Base-by-base conservation (phyloP, 53 echinoderm and acorn worm genomes). In the Henricia sp. region DNA sequence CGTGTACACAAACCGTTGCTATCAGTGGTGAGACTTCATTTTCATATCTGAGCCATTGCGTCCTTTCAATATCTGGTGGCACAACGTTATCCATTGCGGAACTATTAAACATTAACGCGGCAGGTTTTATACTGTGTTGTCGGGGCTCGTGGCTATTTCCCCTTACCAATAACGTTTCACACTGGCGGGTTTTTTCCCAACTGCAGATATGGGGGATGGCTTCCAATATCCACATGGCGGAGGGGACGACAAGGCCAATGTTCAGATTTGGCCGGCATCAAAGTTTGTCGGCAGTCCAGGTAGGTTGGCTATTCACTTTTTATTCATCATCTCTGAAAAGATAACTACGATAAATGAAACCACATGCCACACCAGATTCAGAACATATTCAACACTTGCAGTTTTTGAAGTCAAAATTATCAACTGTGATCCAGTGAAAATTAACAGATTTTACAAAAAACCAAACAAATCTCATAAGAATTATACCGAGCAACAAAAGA, bases 281-380 rank as follows among this genome's bases (percentile, higher is more conserved):
- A 80, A 80, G 80, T 80, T 80, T 64, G 80, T 80, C n/a, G 64
- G 80, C 48, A 80, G 80, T 41, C 80, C 80, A 64, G 80, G 80
- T 58, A 58, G 62, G 62, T 60, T 28, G 9, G 13, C 62, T 20
- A n/a, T n/a, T n/a, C n/a, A n/a, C n/a, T n/a, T n/a, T n/a, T n/a
- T n/a, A n/a, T n/a, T n/a, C n/a, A n/a, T n/a, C n/a, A n/a, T n/a
- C n/a, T n/a, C n/a, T n/a, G n/a, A n/a, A n/a, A n/a, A n/a, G n/a
- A n/a, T n/a, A n/a, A n/a, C n/a, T n/a, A n/a, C n/a, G n/a, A n/a
- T n/a, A n/a, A n/a, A n/a, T n/a, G n/a, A n/a, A n/a, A n/a, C n/a
- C n/a, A n/a, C n/a, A n/a, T n/a, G n/a, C n/a, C n/a, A n/a, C n/a
- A n/a, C n/a, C n/a, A n/a, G n/a, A n/a, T n/a, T n/a, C n/a, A n/a